A percentile compares a stretch with the other conserved stretches of the same genome.
Evolutionary conservation across 2,797 vertebrate species (phyloP).

Genomic region (Leptodactylus fallax): DNA sequence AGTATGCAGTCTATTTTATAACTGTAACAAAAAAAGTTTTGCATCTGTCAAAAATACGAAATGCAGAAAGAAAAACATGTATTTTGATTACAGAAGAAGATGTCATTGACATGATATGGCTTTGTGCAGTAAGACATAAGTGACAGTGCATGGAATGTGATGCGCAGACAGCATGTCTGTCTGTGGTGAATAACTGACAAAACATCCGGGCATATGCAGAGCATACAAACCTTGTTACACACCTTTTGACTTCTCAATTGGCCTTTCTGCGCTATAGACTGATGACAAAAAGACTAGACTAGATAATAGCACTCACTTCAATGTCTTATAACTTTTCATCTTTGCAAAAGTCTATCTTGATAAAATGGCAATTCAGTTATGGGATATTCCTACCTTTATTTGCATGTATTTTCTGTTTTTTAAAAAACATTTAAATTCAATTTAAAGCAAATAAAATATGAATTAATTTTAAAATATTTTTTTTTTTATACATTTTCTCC

Average conservation of each 20-base stretch:
- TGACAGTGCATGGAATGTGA: slow-evolving; percentile 58
- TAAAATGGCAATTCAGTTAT: background rate
- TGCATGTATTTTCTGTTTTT: background rate
- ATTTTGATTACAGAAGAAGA: slow-evolving; percentile 23
- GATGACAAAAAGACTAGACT: slow-evolving; percentile 57
- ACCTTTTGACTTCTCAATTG: slow-evolving; percentile 46
- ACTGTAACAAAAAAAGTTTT: background rate
- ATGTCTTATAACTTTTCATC: slow-evolving; percentile 15
- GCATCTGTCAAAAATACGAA: background rate
- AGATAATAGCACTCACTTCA: slow-evolving; percentile 39
- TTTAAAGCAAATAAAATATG: too few relatives aligned
- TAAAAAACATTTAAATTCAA: background rate
- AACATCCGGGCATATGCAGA: slow-evolving; percentile 55
- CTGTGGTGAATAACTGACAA: slow-evolving; percentile 53
- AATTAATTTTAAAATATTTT: too few relatives aligned
- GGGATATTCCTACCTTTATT: background rate
- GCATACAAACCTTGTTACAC: slow-evolving; percentile 50
- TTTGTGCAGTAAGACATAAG: slow-evolving; percentile 48
- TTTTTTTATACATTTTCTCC: too few relatives aligned
- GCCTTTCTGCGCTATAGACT: slow-evolving; percentile 32
- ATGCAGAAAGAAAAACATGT: slow-evolving; percentile 37
- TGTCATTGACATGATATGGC: slow-evolving; percentile 38
- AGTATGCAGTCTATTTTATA: background rate
- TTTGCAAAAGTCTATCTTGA: background rate
- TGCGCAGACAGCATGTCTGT: slow-evolving; percentile 56